phyloP scores from a whole-genome alignment of 2,888 invertebrate genomes.

The Schrankia costaestrigalis region DNA sequence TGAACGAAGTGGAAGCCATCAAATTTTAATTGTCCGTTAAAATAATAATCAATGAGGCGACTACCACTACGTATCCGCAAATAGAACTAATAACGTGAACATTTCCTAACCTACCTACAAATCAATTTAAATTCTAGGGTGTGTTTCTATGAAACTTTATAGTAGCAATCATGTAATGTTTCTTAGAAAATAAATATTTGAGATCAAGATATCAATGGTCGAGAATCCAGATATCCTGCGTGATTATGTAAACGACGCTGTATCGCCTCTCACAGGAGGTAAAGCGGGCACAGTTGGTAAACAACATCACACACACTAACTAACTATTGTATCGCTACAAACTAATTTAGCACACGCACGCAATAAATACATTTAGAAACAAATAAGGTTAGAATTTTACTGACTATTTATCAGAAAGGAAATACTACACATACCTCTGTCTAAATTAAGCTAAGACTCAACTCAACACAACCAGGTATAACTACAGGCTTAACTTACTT shows the following conservation, averaged over 20 bases:
- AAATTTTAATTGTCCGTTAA: conserved; percentile 80
- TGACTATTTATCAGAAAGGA: conserved; percentile 5
- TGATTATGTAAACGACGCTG: conserved; percentile 5
- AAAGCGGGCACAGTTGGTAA: conserved; percentile 3
- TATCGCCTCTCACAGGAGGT: conserved; percentile 1
- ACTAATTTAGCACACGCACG: not conserved
- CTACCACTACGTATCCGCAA: conserved; percentile 57
- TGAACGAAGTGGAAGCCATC: conserved; percentile 77
- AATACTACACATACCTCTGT: conserved; percentile 2
- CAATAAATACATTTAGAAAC: not conserved
- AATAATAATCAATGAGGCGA: conserved; percentile 79
- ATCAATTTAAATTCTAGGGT: conserved; percentile 20
- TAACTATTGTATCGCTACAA: not conserved
- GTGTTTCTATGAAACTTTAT: conserved; percentile 19
- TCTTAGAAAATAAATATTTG: conserved; percentile 9
- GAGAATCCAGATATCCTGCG: conserved; percentile 3
- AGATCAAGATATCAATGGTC: conserved; percentile 4
- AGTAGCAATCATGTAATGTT: conserved; percentile 9
- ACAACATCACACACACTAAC: conserved; percentile 1
- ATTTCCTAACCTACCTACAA: conserved; percentile 19
- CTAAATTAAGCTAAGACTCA: conserved; percentile 1
- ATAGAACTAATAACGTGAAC: conserved; percentile 58
- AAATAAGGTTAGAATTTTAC: conserved; percentile 2
- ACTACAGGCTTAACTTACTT: conserved; percentile 2
- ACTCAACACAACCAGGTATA: not conserved